Base-by-base conservation (phyloP, 2,888 invertebrate genomes). In the Sinhomidia bicolor region DNA sequence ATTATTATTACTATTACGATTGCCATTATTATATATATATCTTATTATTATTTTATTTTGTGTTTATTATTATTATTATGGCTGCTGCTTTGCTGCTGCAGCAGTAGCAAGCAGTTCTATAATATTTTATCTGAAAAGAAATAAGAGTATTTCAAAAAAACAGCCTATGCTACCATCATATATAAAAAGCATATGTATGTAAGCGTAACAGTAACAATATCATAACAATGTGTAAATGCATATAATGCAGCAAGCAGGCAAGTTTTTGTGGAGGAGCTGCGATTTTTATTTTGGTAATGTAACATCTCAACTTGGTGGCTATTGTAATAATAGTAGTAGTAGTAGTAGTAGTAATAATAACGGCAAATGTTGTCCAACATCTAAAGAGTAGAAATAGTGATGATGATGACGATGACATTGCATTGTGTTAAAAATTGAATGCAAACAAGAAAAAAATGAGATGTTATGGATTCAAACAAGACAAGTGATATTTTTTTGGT, bases 211-310 rank as follows among this genome's bases (percentile, higher is more conserved):
- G 57, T 57, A 57, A 7, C 12, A 47, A 17, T 26, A n/a, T 5
- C 14, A 5, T 54, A 78, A 26, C 32, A 65, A 65, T 65, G 23
- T 23, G n/a, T n/a, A n/a, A n/a, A n/a, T n/a, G n/a, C n/a, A n/a
- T n/a, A n/a, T n/a, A n/a, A n/a, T n/a, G n/a, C n/a, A n/a, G n/a
- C n/a, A n/a, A 36, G 60, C 54, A n/a, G n/a, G 54, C 17, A 29
- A 32, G 54, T 26, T 76, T 76, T 47, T 32, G 12, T 65, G 26
- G 51, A 4, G 32, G 20, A 51, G 51, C 54, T 20, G 51, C 51
- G 79, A 79, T 74, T 83, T 83, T 83, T 83, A 83, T 76, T 76
- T 76, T n/a, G n/a, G n/a, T n/a, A n/a, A n/a, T n/a, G n/a, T n/a
- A n/a, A n/a, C n/a, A n/a, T n/a, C n/a, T n/a, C n/a, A n/a, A n/a